These are phyloP conservation scores for Tympanoctomys barrerae DNA, from an alignment of 2,797 vertebrate species.

Conservation along the genomic window DNA sequence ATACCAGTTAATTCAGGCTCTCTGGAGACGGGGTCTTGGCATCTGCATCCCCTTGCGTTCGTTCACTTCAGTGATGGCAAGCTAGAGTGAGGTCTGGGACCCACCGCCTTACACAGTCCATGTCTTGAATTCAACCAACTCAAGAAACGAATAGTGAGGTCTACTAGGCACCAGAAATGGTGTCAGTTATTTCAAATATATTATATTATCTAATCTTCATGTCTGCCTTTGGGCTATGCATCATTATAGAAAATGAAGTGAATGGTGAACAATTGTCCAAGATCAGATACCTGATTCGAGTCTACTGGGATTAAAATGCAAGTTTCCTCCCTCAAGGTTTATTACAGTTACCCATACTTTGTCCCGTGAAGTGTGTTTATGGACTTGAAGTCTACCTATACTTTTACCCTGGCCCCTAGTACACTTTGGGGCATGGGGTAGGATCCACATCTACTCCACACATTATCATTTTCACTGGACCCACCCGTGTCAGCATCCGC, in stretches of 20 bases:
- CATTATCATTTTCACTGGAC: constrained; percentile 66
- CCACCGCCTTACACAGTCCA: neutral
- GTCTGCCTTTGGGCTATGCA: neutral
- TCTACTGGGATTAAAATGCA: constrained; percentile 13
- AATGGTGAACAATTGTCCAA: neutral
- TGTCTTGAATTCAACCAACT: constrained; percentile 12
- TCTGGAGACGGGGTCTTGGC: neutral
- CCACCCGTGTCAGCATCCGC: constrained; percentile 51
- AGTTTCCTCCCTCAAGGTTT: constrained; percentile 26
- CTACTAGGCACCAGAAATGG: neutral
- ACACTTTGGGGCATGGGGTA: constrained; percentile 8
- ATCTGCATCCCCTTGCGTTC: neutral
- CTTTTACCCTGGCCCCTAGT: neutral
- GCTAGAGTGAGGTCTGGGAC: constrained; percentile 14
- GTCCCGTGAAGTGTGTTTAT: neutral
- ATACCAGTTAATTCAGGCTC: constrained; percentile 31
- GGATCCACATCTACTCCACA: constrained; percentile 49
- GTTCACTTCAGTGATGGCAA: neutral
- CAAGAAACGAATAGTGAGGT: neutral
- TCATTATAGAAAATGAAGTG: constrained; percentile 52
- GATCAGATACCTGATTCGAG: neutral
- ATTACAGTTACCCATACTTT: constrained; percentile 24
- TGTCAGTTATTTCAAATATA: neutral
- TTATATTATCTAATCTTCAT: neutral
- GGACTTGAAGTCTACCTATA: constrained; percentile 22